phyloP scores from a whole-genome alignment of 2,113 vertebrate species.

The Seriola aureovittata region DNA sequence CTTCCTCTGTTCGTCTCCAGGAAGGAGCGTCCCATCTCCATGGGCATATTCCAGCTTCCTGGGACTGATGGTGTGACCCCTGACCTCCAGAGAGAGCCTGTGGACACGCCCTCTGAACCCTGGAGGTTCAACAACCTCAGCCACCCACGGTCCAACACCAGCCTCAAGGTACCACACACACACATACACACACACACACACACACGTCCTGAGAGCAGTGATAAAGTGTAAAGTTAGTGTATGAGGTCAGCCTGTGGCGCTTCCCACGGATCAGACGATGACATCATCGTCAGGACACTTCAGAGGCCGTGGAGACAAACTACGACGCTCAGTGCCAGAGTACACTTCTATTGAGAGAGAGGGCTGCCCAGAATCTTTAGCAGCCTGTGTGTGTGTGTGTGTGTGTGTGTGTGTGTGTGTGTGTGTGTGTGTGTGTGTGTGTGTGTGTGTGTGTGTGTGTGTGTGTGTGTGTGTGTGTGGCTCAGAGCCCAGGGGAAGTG shows the following conservation, averaged over 20 bases:
- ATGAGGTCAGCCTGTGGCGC: slow-evolving; percentile 9
- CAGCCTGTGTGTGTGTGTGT: slow-evolving; percentile 22
- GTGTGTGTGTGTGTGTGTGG: slow-evolving; percentile 49
- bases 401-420: slow-evolving; percentile 46
- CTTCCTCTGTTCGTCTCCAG: slow-evolving; percentile 75
- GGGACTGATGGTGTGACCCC: slow-evolving; percentile 89
- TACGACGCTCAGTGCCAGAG: slow-evolving; percentile 50
- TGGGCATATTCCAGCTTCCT: slow-evolving; percentile 93
- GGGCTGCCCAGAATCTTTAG: slow-evolving; percentile 75
- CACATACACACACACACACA: neutral
- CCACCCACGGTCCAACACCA: slow-evolving; percentile 93
- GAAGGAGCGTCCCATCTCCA: slow-evolving; percentile 95
- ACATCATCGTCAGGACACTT: slow-evolving; percentile 62
- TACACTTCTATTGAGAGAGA: slow-evolving; percentile 61
- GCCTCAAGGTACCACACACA: slow-evolving; percentile 89
- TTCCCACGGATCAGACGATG: slow-evolving; percentile 69
- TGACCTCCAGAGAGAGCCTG: slow-evolving; percentile 87
- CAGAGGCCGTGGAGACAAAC: slow-evolving; percentile 49
- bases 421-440: slow-evolving; percentile 44
- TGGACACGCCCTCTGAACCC: slow-evolving; percentile 89
- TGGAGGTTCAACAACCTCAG: slow-evolving; percentile 94
- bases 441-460: slow-evolving; percentile 55
- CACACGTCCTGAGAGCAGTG: neutral
- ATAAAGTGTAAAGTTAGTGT: slow-evolving; percentile 24
- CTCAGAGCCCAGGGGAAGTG: slow-evolving; percentile 73